These are phyloP conservation scores for Poecilia gillii DNA, from an alignment of 2,797 vertebrate species.

Conservation along the genomic window DNA sequence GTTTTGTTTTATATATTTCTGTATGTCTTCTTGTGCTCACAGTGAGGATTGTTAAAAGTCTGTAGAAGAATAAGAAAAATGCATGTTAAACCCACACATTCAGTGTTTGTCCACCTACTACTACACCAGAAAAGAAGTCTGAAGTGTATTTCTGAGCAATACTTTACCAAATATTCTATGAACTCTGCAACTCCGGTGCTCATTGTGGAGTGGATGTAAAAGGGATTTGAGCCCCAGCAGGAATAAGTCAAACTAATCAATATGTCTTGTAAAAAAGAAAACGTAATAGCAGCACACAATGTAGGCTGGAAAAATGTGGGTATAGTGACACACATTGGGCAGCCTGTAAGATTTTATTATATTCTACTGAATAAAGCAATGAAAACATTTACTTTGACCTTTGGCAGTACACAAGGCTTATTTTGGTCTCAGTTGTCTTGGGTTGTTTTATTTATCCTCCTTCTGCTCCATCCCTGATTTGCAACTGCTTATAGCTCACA, in stretches of 20 bases:
- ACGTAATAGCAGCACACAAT: neutral
- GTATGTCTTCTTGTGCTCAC: no score
- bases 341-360: slow-evolving; percentile 6
- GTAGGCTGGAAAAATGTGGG: neutral
- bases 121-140: neutral
- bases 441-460: slow-evolving; percentile 17
- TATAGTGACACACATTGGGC: neutral
- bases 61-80: neutral
- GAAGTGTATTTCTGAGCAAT: neutral
- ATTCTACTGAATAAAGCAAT: neutral
- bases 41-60: neutral
- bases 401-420: neutral
- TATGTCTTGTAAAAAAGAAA: neutral
- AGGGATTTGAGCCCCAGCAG: neutral
- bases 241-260: neutral
- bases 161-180: neutral
- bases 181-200: neutral
- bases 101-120: neutral
- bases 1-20: neutral
- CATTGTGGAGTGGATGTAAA: neutral
- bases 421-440: slow-evolving; percentile 22
- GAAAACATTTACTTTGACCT: slow-evolving; percentile 22
- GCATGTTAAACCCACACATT: neutral
- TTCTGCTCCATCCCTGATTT: neutral
- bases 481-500: neutral